Base-by-base conservation (phyloP, 2,113 vertebrate species). In the Gobius niger region DNA sequence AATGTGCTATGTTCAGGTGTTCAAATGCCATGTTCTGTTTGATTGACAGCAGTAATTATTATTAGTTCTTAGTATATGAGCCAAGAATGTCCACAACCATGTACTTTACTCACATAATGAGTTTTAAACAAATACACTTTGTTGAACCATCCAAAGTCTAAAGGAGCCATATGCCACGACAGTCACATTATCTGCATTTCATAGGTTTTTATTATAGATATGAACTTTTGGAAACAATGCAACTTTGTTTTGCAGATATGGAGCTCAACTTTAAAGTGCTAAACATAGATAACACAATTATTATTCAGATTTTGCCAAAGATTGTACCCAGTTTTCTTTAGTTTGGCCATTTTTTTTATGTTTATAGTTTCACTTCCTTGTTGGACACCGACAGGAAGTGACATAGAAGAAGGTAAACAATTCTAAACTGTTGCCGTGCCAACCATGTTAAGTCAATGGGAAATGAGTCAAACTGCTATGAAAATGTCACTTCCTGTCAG, bases 11-110 rank as follows among this genome's bases (percentile, higher is more conserved):
- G 56, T 60, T 60, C 56, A 60, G 56, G 56, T 60, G 56, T 60
- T 42, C 14, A 41, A 42, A 57, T 34, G 12, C 10, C 11, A 57
- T 41, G 40, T 4, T 42, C 7, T 14, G 15, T 12, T 42, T 60
- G 56, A 60, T n/a, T 60, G 56, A 60, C 56, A n/a, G 56, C 34
- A n/a, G 40, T 42, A n/a, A 60, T 42, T 60, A 42, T 60, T 56
- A 15, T n/a, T 42, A 59, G 56, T 40, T 24, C 12, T 41, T 34
- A 15, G 8, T 14, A 42, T 42, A n/a, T 9, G 34, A 42, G 56
- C 56, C 56, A 60, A 42, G 47, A 14, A 15, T 41, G 15, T 40
- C 13, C 13, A 34, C 10, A 56, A 13, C 1, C 1, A 12, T 42
- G 15, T n/a, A 2, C 13, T 60, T 60, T 59, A 15, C 42, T 60